phyloP scores from a whole-genome alignment of 1,140 invertebrate species.

The Euura lappo region DNA sequence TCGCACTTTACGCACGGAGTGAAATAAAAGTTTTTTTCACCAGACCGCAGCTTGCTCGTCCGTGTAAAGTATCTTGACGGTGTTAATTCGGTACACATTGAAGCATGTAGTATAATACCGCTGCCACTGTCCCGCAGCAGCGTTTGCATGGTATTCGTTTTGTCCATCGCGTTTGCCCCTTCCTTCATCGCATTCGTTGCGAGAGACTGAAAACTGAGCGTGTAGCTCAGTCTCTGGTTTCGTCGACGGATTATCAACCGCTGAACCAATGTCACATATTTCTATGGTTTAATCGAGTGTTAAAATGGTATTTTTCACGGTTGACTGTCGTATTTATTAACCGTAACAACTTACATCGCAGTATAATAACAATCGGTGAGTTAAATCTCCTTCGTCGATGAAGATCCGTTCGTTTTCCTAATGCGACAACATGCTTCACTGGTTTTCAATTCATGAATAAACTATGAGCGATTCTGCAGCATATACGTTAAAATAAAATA shows the following conservation, averaged over 20 bases:
- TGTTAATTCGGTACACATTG: no score
- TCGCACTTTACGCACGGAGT: no score
- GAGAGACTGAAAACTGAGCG: background rate
- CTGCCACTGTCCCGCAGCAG: background rate
- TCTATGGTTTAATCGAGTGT: background rate
- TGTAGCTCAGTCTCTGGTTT: slow-evolving; percentile 1
- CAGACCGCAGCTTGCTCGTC: no score
- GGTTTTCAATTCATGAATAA: background rate
- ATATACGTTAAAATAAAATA: background rate
- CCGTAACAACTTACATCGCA: no score
- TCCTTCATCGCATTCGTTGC: background rate
- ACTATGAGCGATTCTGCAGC: background rate
- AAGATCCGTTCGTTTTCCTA: background rate
- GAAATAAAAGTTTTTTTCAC: no score
- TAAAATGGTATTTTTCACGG: background rate
- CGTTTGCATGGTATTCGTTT: background rate
- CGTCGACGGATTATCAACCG: background rate
- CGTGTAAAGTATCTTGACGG: no score
- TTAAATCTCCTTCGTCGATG: no score
- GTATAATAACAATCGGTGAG: no score
- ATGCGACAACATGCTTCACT: background rate
- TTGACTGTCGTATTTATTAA: background rate
- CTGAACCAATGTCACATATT: background rate
- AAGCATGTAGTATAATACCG: no score
- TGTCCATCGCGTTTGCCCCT: background rate